phyloP scores from a whole-genome alignment of 2,888 invertebrate species.

The Boloria selene region DNA sequence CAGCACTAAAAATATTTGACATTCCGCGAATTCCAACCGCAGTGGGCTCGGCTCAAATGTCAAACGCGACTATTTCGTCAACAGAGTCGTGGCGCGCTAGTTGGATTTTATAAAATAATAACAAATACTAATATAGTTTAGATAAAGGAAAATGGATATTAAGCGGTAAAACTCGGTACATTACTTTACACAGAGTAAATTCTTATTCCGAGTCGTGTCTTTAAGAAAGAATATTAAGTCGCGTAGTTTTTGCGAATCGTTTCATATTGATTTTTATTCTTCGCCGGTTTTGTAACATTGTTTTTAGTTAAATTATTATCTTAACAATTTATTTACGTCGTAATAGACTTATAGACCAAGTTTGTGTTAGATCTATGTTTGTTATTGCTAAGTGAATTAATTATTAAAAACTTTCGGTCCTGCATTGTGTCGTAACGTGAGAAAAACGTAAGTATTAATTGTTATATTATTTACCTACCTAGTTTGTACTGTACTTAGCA shows the following conservation, averaged over 20 bases:
- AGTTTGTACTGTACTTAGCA: conserved; percentile 9
- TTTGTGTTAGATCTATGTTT: conserved; percentile 41
- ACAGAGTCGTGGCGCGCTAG: conserved; percentile 81
- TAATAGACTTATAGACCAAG: conserved; percentile 2
- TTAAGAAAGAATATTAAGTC: conserved; percentile 51
- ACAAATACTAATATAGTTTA: conserved; percentile 72
- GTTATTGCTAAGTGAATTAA: conserved; percentile 36
- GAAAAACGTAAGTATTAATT: conserved; percentile 62
- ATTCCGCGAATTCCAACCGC: conserved; percentile 85
- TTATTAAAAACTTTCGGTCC: conserved; percentile 36
- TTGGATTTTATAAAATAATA: conserved; percentile 79
- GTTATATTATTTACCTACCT: conserved; percentile 21
- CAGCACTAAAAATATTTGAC: conserved; percentile 86
- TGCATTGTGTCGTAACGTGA: conserved; percentile 55
- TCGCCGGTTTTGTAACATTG: conserved; percentile 72
- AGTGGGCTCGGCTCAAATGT: conserved; percentile 88
- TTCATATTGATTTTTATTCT: conserved; percentile 77
- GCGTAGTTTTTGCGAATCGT: conserved; percentile 63
- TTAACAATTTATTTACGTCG: conserved; percentile 34
- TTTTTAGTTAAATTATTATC: conserved; percentile 62
- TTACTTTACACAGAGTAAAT: conserved; percentile 61
- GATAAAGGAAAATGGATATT: conserved; percentile 72
- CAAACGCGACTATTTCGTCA: conserved; percentile 85
- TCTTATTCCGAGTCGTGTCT: conserved; percentile 60
- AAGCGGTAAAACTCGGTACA: conserved; percentile 64